These are phyloP conservation scores for Rhingia rostrata DNA, from an alignment of 2,888 invertebrate genomes.

Conservation along the genomic window DNA sequence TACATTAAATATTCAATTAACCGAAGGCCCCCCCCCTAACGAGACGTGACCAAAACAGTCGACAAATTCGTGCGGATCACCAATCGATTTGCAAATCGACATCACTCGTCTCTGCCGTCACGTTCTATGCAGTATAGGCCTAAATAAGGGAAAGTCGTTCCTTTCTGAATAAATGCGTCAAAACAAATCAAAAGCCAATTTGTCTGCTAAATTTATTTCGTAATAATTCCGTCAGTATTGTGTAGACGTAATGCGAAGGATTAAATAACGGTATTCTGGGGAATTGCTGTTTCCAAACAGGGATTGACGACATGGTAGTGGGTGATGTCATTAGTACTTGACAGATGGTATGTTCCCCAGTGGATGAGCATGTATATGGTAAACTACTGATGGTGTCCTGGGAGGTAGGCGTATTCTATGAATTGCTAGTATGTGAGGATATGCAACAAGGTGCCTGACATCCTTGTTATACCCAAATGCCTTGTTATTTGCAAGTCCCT, in stretches of 20 bases:
- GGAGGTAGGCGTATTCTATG: neutral
- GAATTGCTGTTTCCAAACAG: neutral
- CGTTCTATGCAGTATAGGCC: neutral
- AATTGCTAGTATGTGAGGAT: neutral
- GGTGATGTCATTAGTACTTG: neutral
- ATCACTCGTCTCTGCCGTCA: neutral
- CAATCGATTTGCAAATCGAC: constrained; percentile 6
- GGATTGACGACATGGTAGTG: neutral
- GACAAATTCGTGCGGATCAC: neutral
- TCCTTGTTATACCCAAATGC: neutral
- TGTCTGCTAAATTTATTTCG: neutral
- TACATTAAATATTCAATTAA: constrained; percentile 14
- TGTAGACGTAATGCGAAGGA: neutral
- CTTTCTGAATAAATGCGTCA: neutral
- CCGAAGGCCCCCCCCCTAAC: neutral
- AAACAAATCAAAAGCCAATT: neutral
- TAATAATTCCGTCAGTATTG: neutral
- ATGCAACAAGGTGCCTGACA: neutral
- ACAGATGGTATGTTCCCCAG: neutral
- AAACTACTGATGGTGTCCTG: neutral
- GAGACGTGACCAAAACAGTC: constrained; percentile 7
- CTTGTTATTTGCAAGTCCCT: too few relatives aligned
- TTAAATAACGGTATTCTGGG: neutral
- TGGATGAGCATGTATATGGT: neutral
- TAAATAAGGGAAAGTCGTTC: neutral